These are phyloP conservation scores for Anas platyrhynchos DNA, from an alignment of 2,113 vertebrate genomes.

Conservation along the genomic window DNA sequence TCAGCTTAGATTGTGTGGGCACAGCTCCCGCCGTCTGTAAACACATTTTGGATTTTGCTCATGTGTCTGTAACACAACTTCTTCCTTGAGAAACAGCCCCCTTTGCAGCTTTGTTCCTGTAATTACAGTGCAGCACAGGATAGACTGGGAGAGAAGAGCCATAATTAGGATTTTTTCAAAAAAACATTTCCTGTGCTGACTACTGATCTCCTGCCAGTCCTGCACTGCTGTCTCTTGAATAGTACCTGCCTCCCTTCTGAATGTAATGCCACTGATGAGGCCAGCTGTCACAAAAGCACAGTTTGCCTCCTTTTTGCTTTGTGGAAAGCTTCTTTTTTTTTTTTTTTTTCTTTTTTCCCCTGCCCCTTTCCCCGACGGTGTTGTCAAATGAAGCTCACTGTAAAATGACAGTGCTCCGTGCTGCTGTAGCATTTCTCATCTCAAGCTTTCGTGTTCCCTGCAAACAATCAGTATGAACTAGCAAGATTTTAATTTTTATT, in stretches of 20 bases:
- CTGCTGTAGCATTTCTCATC: background rate
- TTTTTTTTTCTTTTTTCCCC: fast-evolving
- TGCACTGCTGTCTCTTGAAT: background rate
- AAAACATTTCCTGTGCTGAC: background rate
- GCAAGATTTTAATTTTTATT: background rate
- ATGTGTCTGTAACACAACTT: background rate
- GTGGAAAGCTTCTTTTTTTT: background rate
- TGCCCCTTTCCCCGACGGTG: background rate
- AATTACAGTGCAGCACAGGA: slow-evolving; percentile 20
- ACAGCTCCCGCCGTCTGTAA: background rate
- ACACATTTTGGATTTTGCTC: background rate
- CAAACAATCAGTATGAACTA: background rate
- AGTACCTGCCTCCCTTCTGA: background rate
- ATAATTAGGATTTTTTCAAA: background rate
- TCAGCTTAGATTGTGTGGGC: background rate
- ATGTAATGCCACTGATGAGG: background rate
- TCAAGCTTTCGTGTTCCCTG: background rate
- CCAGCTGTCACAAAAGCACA: background rate
- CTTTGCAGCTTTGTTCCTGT: background rate
- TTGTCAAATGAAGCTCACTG: background rate
- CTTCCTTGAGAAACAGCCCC: background rate
- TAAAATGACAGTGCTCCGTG: background rate
- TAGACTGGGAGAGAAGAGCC: background rate
- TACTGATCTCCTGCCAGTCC: background rate
- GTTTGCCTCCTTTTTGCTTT: background rate